A percentile compares a stretch with the other conserved stretches of the same genome.
These are phyloP conservation scores for Plumapathes pennacea DNA, from an alignment of 92 coral and sea anemone genomes.

Conservation along the genomic window DNA sequence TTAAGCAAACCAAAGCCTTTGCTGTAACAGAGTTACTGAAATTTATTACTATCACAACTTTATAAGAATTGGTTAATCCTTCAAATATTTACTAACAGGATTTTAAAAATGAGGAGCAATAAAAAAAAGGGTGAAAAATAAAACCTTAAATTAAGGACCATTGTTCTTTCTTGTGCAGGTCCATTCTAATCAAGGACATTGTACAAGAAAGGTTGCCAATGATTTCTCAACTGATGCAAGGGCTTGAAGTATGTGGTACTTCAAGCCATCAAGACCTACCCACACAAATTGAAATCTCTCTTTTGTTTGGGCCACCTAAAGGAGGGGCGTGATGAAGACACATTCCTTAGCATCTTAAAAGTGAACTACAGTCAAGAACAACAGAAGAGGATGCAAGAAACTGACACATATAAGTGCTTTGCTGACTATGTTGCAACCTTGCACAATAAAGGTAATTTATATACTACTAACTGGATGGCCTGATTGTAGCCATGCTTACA, in stretches of 20 bases:
- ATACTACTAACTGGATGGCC: conserved; percentile 1
- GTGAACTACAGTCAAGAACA: conserved; percentile 44
- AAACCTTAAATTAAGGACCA: too few species aligned
- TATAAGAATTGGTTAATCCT: too few species aligned
- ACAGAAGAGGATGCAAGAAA: conserved; percentile 44
- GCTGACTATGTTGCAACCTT: conserved; percentile 41
- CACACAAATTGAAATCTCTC: conserved; percentile 29
- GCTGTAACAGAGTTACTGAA: too few species aligned
- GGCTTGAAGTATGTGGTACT: conserved; percentile 24
- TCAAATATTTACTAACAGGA: too few species aligned
- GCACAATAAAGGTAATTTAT: conserved; percentile 17
- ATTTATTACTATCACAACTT: too few species aligned
- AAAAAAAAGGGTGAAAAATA: conserved; percentile 1
- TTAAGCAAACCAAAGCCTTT: too few species aligned
- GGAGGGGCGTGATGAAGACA: conserved; percentile 39
- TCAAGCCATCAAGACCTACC: conserved; percentile 29
- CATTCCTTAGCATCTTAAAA: conserved; percentile 30
- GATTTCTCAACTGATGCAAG: conserved; percentile 55
- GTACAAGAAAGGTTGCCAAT: conserved; percentile 52
- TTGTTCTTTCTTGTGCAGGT: conserved; percentile 9
- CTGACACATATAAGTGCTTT: conserved; percentile 36
- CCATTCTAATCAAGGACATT: conserved; percentile 24
- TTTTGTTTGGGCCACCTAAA: conserved; percentile 12
- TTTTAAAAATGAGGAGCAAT: too few species aligned
- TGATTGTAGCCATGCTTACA: too few species aligned